A percentile compares a stretch with the other conserved stretches of the same genome.
Conservation (phyloP, 1,140 invertebrate genomes). For the Drosophila rhopaloa region DNA sequence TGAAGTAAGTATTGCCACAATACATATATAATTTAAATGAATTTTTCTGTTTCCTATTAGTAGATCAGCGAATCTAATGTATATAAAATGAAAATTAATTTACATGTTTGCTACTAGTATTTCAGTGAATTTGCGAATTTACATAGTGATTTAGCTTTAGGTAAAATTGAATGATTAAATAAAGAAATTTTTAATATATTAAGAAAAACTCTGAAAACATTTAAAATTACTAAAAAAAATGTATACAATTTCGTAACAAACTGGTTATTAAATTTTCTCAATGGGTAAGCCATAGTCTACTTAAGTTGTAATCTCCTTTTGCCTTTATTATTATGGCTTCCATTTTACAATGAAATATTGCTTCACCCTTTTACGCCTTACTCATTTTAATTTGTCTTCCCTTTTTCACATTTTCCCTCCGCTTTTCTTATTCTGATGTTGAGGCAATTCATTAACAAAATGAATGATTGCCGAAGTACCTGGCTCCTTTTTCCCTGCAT, state of each 20-base stretch:
- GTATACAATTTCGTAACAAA: no score
- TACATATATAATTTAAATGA: no score
- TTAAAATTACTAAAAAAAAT: background rate
- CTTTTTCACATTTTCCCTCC: background rate
- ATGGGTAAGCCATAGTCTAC: background rate
- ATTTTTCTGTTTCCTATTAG: no score
- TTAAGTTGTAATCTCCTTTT: background rate
- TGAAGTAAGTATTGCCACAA: no score
- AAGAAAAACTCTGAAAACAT: background rate
- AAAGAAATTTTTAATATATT: no score
- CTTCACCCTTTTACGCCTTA: conserved; percentile 9
- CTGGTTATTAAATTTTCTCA: background rate
- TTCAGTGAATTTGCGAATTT: no score
- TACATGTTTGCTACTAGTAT: no score
- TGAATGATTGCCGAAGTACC: conserved; percentile 68
- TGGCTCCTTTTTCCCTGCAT: conserved; percentile 33
- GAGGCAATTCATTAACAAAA: conserved; percentile 78
- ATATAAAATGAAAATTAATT: no score
- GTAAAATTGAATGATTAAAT: no score
- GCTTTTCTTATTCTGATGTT: conserved; percentile 12
- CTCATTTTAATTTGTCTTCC: conserved; percentile 30
- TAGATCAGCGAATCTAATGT: no score
- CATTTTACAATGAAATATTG: conserved; percentile 45
- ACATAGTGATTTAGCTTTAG: no score
- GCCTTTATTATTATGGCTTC: conserved; percentile 28